These are phyloP conservation scores for Reticulitermes speratus DNA, from an alignment of 1,140 invertebrate genomes.

Conservation along the genomic window DNA sequence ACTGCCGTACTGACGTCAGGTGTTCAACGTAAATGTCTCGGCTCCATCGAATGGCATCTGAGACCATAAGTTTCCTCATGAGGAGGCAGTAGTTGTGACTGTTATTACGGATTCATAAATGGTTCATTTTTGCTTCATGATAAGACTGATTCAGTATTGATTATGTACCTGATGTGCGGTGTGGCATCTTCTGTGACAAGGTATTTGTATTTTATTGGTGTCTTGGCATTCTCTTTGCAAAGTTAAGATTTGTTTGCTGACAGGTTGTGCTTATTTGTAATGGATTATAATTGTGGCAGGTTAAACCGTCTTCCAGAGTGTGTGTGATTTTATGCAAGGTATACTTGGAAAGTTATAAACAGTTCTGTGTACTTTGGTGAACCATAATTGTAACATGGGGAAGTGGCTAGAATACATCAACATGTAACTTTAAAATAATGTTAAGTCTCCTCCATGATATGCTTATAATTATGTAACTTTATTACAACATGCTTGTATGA, in stretches of 20 bases:
- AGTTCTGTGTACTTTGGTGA: neutral
- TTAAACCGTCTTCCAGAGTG: neutral
- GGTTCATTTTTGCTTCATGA: neutral
- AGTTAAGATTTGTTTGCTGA: neutral
- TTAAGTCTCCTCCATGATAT: neutral
- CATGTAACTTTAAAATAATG: neutral
- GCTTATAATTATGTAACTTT: neutral
- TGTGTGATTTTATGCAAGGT: neutral
- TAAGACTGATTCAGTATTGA: slow-evolving; percentile 8
- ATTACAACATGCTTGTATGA: neutral
- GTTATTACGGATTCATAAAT: neutral
- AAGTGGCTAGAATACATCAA: neutral
- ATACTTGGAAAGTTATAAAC: neutral
- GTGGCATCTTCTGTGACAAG: neutral
- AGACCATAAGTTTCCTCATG: too few species aligned
- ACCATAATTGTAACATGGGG: neutral
- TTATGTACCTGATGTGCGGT: neutral
- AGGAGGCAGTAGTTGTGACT: too few species aligned
- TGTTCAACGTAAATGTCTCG: too few species aligned
- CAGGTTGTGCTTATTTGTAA: neutral
- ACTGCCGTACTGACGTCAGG: too few species aligned
- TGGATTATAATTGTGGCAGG: neutral
- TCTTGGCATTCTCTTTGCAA: neutral
- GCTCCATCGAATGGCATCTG: too few species aligned
- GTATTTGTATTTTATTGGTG: neutral